These are phyloP conservation scores for Habropoda laboriosa DNA, from an alignment of 1,140 invertebrate genomes.

Conservation along the genomic window DNA sequence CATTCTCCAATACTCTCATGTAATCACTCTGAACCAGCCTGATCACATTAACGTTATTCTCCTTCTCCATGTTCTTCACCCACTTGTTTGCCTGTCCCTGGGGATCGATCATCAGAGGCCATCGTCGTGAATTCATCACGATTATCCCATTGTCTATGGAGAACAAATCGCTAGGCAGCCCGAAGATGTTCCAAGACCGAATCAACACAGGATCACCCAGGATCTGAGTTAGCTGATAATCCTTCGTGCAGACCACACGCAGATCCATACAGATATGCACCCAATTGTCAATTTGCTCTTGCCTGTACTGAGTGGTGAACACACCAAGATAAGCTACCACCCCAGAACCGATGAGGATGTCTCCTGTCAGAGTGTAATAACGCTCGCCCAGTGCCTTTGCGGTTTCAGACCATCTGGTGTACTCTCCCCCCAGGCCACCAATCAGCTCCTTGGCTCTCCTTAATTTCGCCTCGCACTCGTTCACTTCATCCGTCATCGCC, in stretches of 20 bases:
- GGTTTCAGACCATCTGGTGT: conserved; percentile 90
- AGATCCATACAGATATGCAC: conserved; percentile 84
- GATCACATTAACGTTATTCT: conserved; percentile 90
- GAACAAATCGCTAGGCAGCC: conserved; percentile 93
- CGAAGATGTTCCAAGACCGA: conserved; percentile 94
- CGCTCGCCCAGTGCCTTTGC: conserved; percentile 88
- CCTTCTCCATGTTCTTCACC: conserved; percentile 97
- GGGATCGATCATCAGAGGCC: conserved; percentile 97
- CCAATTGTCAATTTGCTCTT: conserved; percentile 89
- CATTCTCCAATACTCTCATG: conserved; percentile 93
- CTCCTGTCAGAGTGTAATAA: conserved; percentile 80
- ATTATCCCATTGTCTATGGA: conserved; percentile 98
- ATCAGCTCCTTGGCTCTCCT: conserved; percentile 96
- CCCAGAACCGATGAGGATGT: conserved; percentile 83
- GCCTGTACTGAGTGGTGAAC: conserved; percentile 90
- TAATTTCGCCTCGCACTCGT: conserved; percentile 93
- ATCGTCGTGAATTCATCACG: conserved; percentile 90
- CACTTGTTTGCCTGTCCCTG: conserved; percentile 97
- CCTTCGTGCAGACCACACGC: conserved; percentile 89
- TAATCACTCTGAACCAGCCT: conserved; percentile 92
- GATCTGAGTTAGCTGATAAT: conserved; percentile 89
- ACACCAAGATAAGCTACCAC: conserved; percentile 95
- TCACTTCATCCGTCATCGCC: conserved; percentile 90
- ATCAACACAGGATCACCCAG: conserved; percentile 94
- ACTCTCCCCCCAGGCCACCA: conserved; percentile 91